Evolutionary conservation across 2,113 vertebrate species (phyloP), one percentile per base, ranked within the genome.

Genomic region (Scomber scombrus): DNA sequence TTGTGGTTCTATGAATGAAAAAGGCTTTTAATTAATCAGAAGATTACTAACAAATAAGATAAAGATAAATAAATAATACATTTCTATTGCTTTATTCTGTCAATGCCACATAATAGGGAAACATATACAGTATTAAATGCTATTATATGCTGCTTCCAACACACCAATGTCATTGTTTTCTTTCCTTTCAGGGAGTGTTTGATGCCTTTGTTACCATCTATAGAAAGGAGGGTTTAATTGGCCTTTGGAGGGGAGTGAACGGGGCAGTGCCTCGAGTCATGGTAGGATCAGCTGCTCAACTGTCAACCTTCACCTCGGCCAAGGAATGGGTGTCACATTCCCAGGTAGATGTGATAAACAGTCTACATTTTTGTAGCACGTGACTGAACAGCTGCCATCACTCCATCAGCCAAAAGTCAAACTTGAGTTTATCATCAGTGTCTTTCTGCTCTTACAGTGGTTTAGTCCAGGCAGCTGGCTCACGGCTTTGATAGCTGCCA

Each of bases 181-280:
- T 15, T 92, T 11, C 66, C 11, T 76, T 50, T 8, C 93, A 99
- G 98, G 96, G 93, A 1, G 93, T 96, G 80, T 94, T 88, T 1
- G 69, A 91, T 0, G 98, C 97, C 46, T 96, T 99, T 62, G 83
- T 88, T 70, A 95, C 91, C 85, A 98, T 99, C 91, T 99, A 97
- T 89, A 90, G 84, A 88, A 94, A 94, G 89, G 96, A 98, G 14
- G 98, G 98, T 0, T 69, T 98, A 6, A 60, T 67, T 19, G 98
- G 97, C 40, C 94, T 98, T 31, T 98, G 98, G 98, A 94, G 97
- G 65, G 98, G 98, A 0, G 97, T 97, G 75, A 96, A 96, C 0
- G 97, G 97, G 0, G 97, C 97, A 0, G 95, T 99, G 71, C 97
- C 97, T 18, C 94, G 97, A 0, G 97, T 98, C 84, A 97, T 94